These are phyloP conservation scores for Mormyrus lacerda DNA, from an alignment of 2,113 vertebrate genomes.

Conservation along the genomic window DNA sequence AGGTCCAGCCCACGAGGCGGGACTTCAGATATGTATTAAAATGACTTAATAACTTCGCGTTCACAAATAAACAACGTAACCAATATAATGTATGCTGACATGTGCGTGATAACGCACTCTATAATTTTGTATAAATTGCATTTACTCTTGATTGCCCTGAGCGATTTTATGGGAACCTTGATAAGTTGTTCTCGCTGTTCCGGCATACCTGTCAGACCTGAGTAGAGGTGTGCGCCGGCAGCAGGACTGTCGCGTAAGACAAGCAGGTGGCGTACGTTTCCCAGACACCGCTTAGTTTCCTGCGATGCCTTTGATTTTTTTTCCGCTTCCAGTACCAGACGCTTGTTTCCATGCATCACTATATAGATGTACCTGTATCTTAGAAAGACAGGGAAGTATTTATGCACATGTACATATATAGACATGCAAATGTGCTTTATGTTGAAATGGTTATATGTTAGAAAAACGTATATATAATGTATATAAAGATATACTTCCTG, in stretches of 20 bases:
- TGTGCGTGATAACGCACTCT: not conserved
- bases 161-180: not conserved
- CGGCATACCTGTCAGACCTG: conserved; percentile 15
- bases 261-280: conserved; percentile 32
- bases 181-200: not conserved
- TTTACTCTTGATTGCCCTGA: not conserved
- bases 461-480: too few relatives aligned
- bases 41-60: conserved; percentile 37
- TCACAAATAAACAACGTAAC: conserved; percentile 18
- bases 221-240: not conserved
- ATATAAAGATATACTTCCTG: not conserved
- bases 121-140: not conserved
- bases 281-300: conserved; percentile 8
- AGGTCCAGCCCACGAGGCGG: conserved; percentile 52
- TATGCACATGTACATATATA: not conserved
- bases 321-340: not conserved
- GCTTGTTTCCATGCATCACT: not conserved
- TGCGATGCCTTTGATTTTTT: not conserved
- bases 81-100: not conserved
- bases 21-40: conserved; percentile 44
- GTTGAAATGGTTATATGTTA: not conserved
- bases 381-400: not conserved
- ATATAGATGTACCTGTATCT: not conserved
- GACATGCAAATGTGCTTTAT: not conserved
- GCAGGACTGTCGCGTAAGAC: conserved; percentile 15